Conservation (phyloP, 2,797 vertebrate species). For the Notoglanidium macrostoma region DNA sequence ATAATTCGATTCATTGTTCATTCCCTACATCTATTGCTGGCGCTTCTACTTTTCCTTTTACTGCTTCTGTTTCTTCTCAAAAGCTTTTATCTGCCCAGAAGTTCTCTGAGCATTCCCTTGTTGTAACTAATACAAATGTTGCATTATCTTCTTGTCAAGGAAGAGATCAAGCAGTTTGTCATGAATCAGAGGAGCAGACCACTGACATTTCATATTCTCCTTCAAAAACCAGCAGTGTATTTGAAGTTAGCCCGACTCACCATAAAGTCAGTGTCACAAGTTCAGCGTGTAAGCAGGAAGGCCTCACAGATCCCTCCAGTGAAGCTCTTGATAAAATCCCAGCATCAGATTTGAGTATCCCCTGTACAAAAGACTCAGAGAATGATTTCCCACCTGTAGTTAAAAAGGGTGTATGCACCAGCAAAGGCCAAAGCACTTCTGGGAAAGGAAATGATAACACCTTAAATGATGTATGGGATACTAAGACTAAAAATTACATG, state of each 20-base stretch:
- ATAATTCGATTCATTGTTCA: constrained; percentile 41
- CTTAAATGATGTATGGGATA: constrained; percentile 42
- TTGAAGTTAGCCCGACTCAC: background rate
- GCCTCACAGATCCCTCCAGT: constrained; percentile 1
- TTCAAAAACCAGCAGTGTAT: background rate
- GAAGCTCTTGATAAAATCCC: constrained; percentile 54
- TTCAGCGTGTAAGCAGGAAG: constrained; percentile 23
- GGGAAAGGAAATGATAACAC: constrained; percentile 53
- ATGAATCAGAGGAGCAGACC: constrained; percentile 52
- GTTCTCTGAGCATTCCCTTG: constrained; percentile 14
- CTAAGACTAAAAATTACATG: constrained; percentile 22
- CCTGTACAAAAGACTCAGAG: constrained; percentile 45
- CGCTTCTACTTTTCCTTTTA: constrained; percentile 49
- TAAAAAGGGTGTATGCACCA: constrained; percentile 53
- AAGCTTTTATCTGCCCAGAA: constrained; percentile 24
- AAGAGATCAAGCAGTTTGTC: constrained; percentile 15
- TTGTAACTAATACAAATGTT: constrained; percentile 24
- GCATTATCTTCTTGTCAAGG: constrained; percentile 20
- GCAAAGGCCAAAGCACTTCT: constrained; percentile 20
- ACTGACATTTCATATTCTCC: background rate
- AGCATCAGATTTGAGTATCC: constrained; percentile 35
- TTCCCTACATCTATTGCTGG: constrained; percentile 46
- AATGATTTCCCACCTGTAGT: constrained; percentile 28
- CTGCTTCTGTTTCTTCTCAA: constrained; percentile 44
- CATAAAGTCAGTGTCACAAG: constrained; percentile 40